Evolutionary conservation across 2,797 vertebrate species (phyloP), one percentile per base, ranked within the genome.

Genomic region (Hirundo rustica): DNA sequence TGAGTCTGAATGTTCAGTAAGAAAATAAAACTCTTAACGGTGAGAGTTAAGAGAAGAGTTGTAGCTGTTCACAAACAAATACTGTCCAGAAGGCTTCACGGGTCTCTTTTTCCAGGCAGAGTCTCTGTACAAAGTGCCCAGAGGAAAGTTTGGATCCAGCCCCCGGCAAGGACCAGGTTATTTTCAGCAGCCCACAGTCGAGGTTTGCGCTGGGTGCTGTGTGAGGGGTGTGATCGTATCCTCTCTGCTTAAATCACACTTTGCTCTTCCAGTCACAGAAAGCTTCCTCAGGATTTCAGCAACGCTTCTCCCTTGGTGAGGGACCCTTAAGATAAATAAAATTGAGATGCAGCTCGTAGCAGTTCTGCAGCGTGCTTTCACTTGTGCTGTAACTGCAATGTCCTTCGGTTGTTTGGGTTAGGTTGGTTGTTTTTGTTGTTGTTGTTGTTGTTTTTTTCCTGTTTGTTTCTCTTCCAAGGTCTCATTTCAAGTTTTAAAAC

Each of bases 401-500:
- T 57, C 85, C 68, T 65, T 83, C 4, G 12, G 32, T 86, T 64
- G 58, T 26, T 67, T 68, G 58, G 45, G 25, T 74, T 62, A 27
- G 16, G 14, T 10, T 21, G 21, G n/a, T n/a, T n/a, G n/a, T n/a
- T n/a, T n/a, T n/a, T n/a, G n/a, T n/a, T n/a, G n/a, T n/a, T n/a
- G n/a, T n/a, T n/a, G n/a, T n/a, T n/a, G n/a, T n/a, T n/a, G n/a
- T 47, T 64, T 15, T 44, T n/a, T 67, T 58, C 21, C 20, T 60
- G 40, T 75, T 89, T 85, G n/a, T 64, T 94, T 76, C 38, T 65
- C 16, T 92, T 91, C n/a, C 7, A 11, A 75, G 58, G 40, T 85
- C 36, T 94, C 47, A 72, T 96, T 85, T 88, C 87, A 81, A 85
- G 75, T 93, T 89, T 84, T 85, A 77, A 92, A 96, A 66, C 68